Evolutionary conservation across 2,797 vertebrate genomes (phyloP), one percentile per base, ranked within the genome.

Genomic region (Eurystomus glaucurus): DNA sequence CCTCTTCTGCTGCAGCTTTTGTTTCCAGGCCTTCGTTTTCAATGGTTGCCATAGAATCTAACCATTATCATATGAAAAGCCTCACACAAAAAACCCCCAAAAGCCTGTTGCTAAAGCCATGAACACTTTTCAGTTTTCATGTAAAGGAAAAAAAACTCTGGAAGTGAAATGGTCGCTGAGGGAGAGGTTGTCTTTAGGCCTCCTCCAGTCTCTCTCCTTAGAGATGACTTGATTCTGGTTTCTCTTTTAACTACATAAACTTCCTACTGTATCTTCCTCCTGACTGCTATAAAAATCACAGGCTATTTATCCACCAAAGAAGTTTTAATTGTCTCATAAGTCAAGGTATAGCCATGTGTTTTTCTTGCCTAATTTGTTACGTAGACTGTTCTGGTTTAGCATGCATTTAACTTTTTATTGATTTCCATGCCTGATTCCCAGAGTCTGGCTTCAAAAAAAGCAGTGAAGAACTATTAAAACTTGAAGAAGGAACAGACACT

Each of bases 11-110:
- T 81, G 85, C 88, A 94, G 97, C 98, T 97, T 99, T 98, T 98
- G 98, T 99, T 98, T 97, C 96, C 93, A 94, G 86, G 39, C 89
- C 92, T 97, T 92, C 93, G 55, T 98, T 98, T 98, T 98, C 98
- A 98, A 96, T 98, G 97, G 98, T 98, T 98, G 97, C 98, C 98
- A 98, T 98, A 98, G 98, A 97, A 97, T 96, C 98, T 61, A 74
- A 3, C 68, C 88, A 98, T 99, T 98, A 98, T 95, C 98, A 99
- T 98, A 98, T 98, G 98, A 99, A 98, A 98, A 98, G 98, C 69
- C 97, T 60, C 91, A 66, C 90, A 97, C 94, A 96, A 94, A 96
- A 96, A 11, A 28, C 6, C 29, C 96, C 95, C 71, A 96, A 97
- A 98, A 97, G 98, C 96, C 97, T 98, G 95, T 97, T 97, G 97